Percentiles rank a stretch among this genome's conserved stretches.
phyloP scores from a whole-genome alignment of 1,140 invertebrate genomes.

The Campodea augens region DNA sequence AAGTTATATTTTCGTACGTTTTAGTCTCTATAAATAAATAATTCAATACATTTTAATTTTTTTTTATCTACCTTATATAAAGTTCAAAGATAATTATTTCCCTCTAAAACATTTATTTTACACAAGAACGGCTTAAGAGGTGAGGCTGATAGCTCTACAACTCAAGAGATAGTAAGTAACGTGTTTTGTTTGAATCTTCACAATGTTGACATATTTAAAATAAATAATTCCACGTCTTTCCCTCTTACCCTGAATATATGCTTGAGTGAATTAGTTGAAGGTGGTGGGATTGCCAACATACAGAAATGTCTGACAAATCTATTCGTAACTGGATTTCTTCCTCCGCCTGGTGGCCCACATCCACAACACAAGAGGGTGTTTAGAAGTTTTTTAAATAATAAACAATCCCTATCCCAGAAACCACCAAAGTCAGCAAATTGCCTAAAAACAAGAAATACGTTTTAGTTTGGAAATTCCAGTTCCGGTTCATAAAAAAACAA shows the following conservation, averaged over 20 bases:
- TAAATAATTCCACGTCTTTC: conserved; percentile 17
- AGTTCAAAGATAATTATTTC: no score
- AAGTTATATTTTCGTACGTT: no score
- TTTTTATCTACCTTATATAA: no score
- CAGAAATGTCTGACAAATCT: conserved; percentile 73
- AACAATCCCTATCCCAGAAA: conserved; percentile 63
- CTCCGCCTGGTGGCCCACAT: conserved; percentile 75
- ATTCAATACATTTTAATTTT: no score
- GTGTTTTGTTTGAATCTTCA: no score
- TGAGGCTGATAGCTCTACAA: no score
- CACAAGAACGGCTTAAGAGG: no score
- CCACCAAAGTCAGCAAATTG: conserved; percentile 66
- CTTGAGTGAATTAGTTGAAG: conserved; percentile 49
- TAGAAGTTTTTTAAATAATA: conserved; percentile 69
- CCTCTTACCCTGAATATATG: conserved; percentile 52
- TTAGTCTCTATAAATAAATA: no score
- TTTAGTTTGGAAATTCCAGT: conserved; percentile 26
- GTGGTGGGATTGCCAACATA: conserved; percentile 50
- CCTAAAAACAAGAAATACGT: conserved; percentile 26
- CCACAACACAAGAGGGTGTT: conserved; percentile 62
- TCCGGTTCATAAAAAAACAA: no score
- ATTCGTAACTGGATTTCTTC: conserved; percentile 60
- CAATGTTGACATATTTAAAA: background rate
- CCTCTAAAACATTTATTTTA: no score
- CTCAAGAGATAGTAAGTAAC: no score